phyloP scores from a whole-genome alignment of 2,113 vertebrate species.

The Phoenicopterus ruber region DNA sequence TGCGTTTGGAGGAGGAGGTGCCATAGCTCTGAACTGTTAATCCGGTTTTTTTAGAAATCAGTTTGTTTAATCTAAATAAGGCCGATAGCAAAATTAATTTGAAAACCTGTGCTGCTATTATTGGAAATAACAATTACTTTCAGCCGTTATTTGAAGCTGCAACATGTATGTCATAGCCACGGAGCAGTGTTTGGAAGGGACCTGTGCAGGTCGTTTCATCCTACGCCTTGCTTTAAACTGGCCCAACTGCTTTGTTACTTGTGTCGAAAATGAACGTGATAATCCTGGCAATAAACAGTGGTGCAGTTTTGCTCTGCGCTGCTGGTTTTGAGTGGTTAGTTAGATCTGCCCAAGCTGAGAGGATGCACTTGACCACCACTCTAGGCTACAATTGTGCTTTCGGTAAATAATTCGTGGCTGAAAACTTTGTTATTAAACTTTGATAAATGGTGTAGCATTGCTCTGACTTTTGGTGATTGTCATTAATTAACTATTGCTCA shows the following conservation, averaged over 20 bases:
- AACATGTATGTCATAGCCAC: rapidly evolving
- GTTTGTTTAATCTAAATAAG: not conserved
- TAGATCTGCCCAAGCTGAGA: not conserved
- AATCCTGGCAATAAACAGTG: not conserved
- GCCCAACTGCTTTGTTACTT: not conserved
- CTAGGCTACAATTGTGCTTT: not conserved
- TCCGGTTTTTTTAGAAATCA: not conserved
- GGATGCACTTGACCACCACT: not conserved
- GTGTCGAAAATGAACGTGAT: rapidly evolving
- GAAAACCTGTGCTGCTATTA: not conserved
- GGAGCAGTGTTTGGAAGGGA: not conserved
- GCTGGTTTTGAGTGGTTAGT: not conserved
- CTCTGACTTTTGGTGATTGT: not conserved
- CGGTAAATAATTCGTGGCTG: not conserved
- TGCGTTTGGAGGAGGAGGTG: not conserved
- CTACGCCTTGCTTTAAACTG: rapidly evolving
- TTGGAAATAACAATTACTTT: not conserved
- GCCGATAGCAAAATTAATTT: not conserved
- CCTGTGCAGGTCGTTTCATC: not conserved
- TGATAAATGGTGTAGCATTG: not conserved
- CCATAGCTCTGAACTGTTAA: not conserved
- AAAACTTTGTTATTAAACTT: not conserved
- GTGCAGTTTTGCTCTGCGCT: not conserved
- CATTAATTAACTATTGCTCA: not conserved
- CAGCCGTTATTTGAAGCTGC: not conserved